These are phyloP conservation scores for Callyntrura sp. DNA, from an alignment of 2,888 invertebrate species.

Conservation along the genomic window DNA sequence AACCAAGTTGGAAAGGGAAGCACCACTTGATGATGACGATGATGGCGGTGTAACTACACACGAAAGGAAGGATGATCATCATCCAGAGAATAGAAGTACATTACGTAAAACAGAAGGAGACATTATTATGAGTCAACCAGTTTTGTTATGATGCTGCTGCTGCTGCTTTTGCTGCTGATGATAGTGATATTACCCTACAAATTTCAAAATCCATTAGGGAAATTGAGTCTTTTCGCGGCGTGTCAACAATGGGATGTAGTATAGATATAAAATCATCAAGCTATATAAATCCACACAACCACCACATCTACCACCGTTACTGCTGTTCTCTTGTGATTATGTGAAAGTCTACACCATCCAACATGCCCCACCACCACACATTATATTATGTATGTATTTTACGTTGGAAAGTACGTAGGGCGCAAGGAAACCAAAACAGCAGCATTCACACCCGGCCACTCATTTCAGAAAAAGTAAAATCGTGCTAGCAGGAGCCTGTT, in stretches of 20 bases:
- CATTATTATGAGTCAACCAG: conserved; percentile 68
- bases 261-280: conserved; percentile 40
- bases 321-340: conserved; percentile 1
- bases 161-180: conserved; percentile 2
- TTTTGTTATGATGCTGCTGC: conserved; percentile 20
- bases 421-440: conserved; percentile 1
- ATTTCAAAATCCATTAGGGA: conserved; percentile 84
- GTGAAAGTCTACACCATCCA: neutral
- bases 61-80: conserved; percentile 46
- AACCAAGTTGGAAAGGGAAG: neutral
- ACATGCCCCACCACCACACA: conserved; percentile 16
- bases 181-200: conserved; percentile 77
- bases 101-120: conserved; percentile 62
- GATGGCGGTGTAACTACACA: neutral
- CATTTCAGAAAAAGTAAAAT: conserved; percentile 19
- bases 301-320: neutral
- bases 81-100: neutral
- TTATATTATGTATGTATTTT: conserved; percentile 19
- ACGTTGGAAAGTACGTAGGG: neutral
- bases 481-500: neutral
- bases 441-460: conserved; percentile 3
- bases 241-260: conserved; percentile 63
- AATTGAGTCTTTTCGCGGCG: conserved; percentile 82
- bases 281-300: conserved; percentile 36
- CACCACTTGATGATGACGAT: neutral